Evolutionary conservation across 2,797 vertebrate species (phyloP).

Genomic region (Neosilurus mollespiculum): DNA sequence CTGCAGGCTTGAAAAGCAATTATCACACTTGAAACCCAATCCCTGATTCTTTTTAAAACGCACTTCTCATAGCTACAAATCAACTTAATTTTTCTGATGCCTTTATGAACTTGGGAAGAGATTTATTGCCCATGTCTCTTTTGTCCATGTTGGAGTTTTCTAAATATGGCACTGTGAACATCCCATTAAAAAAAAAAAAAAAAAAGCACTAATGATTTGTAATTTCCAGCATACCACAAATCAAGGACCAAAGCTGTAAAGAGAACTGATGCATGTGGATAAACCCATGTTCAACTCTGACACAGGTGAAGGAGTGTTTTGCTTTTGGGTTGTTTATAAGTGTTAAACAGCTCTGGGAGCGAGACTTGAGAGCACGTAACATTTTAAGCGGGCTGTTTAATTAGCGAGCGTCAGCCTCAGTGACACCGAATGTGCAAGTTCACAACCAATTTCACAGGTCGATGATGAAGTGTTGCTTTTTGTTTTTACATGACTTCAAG

Average conservation of each 20-base stretch:
- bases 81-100: conserved; percentile 3
- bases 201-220: neutral
- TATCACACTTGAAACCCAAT: conserved; percentile 21
- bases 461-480: neutral
- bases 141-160: neutral
- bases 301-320: neutral
- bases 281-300: neutral
- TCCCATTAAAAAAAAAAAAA: neutral
- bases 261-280: neutral
- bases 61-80: conserved; percentile 20
- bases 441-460: neutral
- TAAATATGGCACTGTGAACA: neutral
- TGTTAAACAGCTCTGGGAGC: neutral
- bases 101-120: conserved; percentile 1
- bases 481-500: neutral
- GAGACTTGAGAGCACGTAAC: neutral
- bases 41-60: conserved; percentile 29
- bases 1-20: conserved; percentile 33
- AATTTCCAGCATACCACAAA: neutral
- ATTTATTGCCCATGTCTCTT: neutral
- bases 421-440: neutral
- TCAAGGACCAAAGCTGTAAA: neutral
- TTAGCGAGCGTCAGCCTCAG: neutral
- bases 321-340: neutral
- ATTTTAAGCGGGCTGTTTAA: neutral